Percentiles rank a stretch among this genome's conserved stretches.
phyloP scores from a whole-genome alignment of 2,797 vertebrate species.

The Phataginus tetradactyla region DNA sequence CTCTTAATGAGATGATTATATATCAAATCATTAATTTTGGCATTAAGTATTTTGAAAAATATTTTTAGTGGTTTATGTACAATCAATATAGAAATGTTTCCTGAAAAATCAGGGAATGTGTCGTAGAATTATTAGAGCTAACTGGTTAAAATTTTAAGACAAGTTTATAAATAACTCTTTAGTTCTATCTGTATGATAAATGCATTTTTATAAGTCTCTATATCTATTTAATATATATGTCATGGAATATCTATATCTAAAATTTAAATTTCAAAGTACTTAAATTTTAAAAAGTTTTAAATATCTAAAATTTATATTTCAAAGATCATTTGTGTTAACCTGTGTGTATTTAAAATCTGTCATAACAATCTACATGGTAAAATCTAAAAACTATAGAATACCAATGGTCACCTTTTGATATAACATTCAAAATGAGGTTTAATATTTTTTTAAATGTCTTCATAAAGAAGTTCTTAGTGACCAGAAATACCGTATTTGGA shows the following conservation, averaged over 20 bases:
- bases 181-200: background rate
- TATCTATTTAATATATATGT: background rate
- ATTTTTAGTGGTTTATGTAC: background rate
- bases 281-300: background rate
- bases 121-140: background rate
- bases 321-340: background rate
- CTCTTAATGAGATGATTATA: background rate
- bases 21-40: background rate
- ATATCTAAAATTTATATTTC: background rate
- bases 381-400: background rate
- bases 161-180: background rate
- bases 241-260: background rate
- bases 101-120: background rate
- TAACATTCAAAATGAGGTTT: background rate
- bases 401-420: background rate
- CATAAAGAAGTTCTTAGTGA: background rate
- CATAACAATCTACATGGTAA: background rate
- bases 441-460: background rate
- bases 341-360: background rate
- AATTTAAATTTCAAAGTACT: background rate
- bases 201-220: background rate
- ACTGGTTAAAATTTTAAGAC: background rate
- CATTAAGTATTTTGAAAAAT: slow-evolving; percentile 34
- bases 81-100: background rate
- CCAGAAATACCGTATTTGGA: background rate